Conservation (phyloP, 2,888 invertebrate species). For the Xanthostigma xanthostigma region DNA sequence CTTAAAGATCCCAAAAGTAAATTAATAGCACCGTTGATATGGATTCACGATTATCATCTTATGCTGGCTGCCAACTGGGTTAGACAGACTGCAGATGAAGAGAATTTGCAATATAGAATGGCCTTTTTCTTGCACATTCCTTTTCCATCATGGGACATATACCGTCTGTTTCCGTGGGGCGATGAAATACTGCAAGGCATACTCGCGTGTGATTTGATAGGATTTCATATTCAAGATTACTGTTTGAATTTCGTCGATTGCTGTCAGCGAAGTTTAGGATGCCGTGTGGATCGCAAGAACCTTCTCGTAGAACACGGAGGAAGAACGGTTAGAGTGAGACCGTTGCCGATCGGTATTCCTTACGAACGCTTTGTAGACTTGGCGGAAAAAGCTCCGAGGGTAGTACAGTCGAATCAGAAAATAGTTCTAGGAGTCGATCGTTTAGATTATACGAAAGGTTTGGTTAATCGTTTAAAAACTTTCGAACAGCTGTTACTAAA, state of each 20-base stretch:
- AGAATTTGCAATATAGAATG: constrained; percentile 58
- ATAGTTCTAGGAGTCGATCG: constrained; percentile 79
- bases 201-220: constrained; percentile 84
- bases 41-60: constrained; percentile 91
- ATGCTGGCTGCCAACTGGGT: constrained; percentile 88
- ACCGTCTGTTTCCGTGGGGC: constrained; percentile 81
- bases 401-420: constrained; percentile 58
- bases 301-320: constrained; percentile 77
- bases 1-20: constrained; percentile 19
- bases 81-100: constrained; percentile 67
- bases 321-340: constrained; percentile 66
- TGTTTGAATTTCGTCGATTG: constrained; percentile 85
- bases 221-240: constrained; percentile 83
- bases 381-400: constrained; percentile 49
- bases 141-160: constrained; percentile 89
- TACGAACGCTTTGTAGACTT: constrained; percentile 72
- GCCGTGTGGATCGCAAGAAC: constrained; percentile 77
- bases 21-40: constrained; percentile 55
- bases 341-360: constrained; percentile 80
- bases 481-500: constrained; percentile 69
- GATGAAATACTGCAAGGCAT: constrained; percentile 87
- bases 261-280: constrained; percentile 73
- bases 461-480: constrained; percentile 68
- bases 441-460: constrained; percentile 80
- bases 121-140: constrained; percentile 93